A percentile compares a stretch with the other conserved stretches of the same genome.
These are phyloP conservation scores for Hemitrygon akajei DNA, from an alignment of 2,797 vertebrate species.

Conservation along the genomic window DNA sequence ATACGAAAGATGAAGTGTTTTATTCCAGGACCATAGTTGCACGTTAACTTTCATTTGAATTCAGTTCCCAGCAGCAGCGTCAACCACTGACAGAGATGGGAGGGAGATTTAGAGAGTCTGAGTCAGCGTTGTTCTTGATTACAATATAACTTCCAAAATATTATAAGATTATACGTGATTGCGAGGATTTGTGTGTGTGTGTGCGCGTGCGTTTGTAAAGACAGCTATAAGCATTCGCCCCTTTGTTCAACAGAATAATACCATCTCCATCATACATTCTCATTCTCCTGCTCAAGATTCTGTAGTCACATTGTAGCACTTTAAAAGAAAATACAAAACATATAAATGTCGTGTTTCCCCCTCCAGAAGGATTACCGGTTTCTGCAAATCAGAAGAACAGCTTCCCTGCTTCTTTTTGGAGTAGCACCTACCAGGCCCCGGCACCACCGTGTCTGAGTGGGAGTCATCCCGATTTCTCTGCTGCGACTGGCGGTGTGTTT, in stretches of 20 bases:
- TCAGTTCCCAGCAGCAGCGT: neutral
- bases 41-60: neutral
- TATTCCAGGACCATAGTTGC: too few species aligned
- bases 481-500: conserved; percentile 69
- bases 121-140: neutral
- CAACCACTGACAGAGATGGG: neutral
- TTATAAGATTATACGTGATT: neutral
- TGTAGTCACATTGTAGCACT: neutral
- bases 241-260: neutral
- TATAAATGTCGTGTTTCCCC: conserved; percentile 37
- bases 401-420: conserved; percentile 76
- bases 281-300: neutral
- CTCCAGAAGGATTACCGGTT: conserved; percentile 67
- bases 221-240: too few species aligned
- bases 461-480: conserved; percentile 76
- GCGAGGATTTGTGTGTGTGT: neutral
- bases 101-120: neutral
- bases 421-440: conserved; percentile 74
- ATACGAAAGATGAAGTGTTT: too few species aligned
- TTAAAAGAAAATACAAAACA: conserved; percentile 33
- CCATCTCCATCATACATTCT: neutral
- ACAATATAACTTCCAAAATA: neutral
- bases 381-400: conserved; percentile 70
- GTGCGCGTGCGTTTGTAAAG: too few species aligned
- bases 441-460: conserved; percentile 69